These are phyloP conservation scores for Leptodirus hochenwartii DNA, from an alignment of 2,888 invertebrate genomes.

Conservation along the genomic window DNA sequence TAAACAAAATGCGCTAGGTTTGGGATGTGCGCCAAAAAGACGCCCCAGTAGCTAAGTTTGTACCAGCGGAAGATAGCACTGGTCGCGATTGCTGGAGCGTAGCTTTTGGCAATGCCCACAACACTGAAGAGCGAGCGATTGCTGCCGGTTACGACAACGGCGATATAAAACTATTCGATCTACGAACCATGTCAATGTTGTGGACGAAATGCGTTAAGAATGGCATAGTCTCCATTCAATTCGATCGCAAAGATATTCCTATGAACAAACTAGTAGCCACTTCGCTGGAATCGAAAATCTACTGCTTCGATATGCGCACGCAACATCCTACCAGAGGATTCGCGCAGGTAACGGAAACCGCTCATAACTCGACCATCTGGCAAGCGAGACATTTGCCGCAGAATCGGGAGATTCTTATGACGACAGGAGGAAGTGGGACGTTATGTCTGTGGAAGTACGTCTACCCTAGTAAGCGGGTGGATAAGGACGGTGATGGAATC, in stretches of 20 bases:
- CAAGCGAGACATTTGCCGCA: slow-evolving; percentile 75
- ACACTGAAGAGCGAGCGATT: slow-evolving; percentile 66
- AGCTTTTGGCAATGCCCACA: slow-evolving; percentile 80
- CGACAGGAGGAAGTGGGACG: slow-evolving; percentile 82
- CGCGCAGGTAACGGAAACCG: slow-evolving; percentile 37
- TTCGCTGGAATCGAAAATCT: slow-evolving; percentile 78
- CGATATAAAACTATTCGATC: slow-evolving; percentile 84
- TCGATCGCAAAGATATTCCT: slow-evolving; percentile 81
- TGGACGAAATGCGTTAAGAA: slow-evolving; percentile 91
- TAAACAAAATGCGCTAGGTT: too few species aligned
- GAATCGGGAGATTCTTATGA: slow-evolving; percentile 82
- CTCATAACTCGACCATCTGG: slow-evolving; percentile 70
- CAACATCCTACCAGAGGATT: slow-evolving; percentile 79
- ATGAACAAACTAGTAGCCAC: slow-evolving; percentile 92
- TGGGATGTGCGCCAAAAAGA: slow-evolving; percentile 90
- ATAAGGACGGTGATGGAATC: slow-evolving; percentile 50
- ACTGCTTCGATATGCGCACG: slow-evolving; percentile 76
- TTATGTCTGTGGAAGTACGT: slow-evolving; percentile 86
- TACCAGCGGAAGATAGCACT: slow-evolving; percentile 18
- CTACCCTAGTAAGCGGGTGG: slow-evolving; percentile 62
- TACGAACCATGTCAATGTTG: slow-evolving; percentile 59
- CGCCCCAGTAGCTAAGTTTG: slow-evolving; percentile 78
- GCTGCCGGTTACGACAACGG: slow-evolving; percentile 94
- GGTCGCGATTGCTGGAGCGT: slow-evolving; percentile 84
- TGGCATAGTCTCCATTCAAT: slow-evolving; percentile 76